phyloP scores from a whole-genome alignment of 2,888 invertebrate species.

The Blastobasis adustella region DNA sequence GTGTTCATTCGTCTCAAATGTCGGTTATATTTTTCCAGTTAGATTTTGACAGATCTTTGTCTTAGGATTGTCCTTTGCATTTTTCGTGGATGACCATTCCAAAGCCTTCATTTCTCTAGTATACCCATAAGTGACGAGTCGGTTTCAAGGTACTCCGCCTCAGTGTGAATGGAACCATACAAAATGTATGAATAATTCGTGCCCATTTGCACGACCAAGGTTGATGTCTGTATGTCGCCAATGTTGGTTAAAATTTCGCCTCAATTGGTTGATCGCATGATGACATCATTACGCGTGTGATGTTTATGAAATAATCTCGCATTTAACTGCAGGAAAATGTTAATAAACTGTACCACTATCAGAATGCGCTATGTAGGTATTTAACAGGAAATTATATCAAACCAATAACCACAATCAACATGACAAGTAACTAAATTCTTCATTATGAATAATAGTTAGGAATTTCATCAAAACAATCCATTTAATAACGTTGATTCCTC shows the following conservation, averaged over 20 bases:
- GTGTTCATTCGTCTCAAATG: background rate
- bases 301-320: too few species aligned
- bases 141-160: background rate
- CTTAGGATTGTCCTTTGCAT: background rate
- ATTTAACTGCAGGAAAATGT: background rate
- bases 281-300: background rate
- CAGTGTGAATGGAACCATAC: background rate
- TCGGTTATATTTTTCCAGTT: constrained; percentile 7
- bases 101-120: background rate
- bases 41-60: constrained; percentile 4
- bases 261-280: background rate
- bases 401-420: background rate
- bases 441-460: too few species aligned
- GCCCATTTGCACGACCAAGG: background rate
- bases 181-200: background rate
- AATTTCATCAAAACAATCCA: background rate
- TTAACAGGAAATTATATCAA: background rate
- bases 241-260: background rate
- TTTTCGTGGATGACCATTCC: constrained; percentile 2
- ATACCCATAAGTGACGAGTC: background rate
- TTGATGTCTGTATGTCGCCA: background rate
- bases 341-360: background rate
- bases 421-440: background rate
- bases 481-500: background rate
- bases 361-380: background rate